Evolutionary conservation across 2,113 vertebrate species (phyloP).

Genomic region (Tetrao urogallus): DNA sequence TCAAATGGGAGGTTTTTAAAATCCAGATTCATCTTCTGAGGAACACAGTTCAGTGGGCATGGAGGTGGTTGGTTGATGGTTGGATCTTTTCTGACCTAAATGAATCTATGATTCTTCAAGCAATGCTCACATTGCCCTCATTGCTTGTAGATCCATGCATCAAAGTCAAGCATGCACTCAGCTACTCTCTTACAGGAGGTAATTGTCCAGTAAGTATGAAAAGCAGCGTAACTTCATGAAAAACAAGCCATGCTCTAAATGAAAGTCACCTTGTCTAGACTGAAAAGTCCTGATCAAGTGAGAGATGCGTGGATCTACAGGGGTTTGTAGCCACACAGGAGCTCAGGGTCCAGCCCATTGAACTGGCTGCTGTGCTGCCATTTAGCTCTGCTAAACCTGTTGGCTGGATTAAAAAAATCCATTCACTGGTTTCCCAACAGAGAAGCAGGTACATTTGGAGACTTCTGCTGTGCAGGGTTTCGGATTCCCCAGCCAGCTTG

Average conservation of each 20-base stretch:
- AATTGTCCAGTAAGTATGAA: neutral
- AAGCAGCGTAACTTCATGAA: neutral
- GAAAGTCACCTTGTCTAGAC: neutral
- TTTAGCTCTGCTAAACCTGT: neutral
- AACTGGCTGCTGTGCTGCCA: neutral
- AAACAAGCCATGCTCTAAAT: neutral
- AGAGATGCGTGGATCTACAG: neutral
- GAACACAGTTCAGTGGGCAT: too few species aligned
- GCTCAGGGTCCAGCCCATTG: neutral
- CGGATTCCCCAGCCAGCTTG: neutral
- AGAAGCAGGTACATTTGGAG: neutral
- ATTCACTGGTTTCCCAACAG: neutral
- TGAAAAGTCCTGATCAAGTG: neutral
- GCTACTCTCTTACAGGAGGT: neutral
- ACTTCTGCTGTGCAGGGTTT: neutral
- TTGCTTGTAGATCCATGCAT: neutral
- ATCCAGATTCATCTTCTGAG: neutral
- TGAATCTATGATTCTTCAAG: neutral
- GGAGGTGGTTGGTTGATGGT: too few species aligned
- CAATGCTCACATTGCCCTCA: neutral
- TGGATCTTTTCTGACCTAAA: too few species aligned
- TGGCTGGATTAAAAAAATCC: neutral
- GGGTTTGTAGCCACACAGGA: neutral
- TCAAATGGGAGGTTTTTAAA: neutral
- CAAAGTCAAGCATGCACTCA: neutral